These are phyloP conservation scores for Acrocephalus kingi DNA, from an alignment of 2,113 vertebrate species.

Conservation along the genomic window DNA sequence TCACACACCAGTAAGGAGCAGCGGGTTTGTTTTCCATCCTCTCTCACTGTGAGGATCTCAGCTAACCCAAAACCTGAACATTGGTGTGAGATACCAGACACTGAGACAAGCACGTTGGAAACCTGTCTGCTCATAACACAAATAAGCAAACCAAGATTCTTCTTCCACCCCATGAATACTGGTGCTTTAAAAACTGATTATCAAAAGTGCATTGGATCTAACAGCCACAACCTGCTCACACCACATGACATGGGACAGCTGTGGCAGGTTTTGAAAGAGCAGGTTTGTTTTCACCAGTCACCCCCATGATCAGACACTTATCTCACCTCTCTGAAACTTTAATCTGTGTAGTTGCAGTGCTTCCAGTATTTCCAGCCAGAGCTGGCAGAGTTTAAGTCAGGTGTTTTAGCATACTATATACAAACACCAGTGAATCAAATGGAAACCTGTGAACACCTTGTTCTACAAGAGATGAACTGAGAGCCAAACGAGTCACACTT, in stretches of 20 bases:
- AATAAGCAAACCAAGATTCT: not conserved
- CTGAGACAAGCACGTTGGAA: not conserved
- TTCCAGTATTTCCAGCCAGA: not conserved
- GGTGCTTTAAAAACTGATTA: not conserved
- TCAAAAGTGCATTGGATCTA: not conserved
- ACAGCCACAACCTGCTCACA: not conserved
- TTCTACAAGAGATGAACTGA: not conserved
- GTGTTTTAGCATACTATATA: not conserved
- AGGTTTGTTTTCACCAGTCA: not conserved
- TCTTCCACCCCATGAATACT: too few species aligned
- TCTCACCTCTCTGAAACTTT: not conserved
- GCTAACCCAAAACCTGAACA: not conserved
- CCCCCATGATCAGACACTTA: not conserved
- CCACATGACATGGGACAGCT: not conserved
- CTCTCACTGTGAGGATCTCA: not conserved
- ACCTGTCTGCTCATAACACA: not conserved
- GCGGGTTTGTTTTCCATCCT: not conserved
- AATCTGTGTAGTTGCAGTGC: not conserved
- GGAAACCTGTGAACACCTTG: not conserved
- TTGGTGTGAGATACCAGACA: not conserved
- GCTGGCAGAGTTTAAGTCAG: not conserved
- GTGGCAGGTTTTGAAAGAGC: not conserved
- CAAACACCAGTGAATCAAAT: not conserved
- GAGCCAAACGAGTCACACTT: not conserved
- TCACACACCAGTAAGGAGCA: conserved; percentile 46